Evolutionary conservation across 2,797 vertebrate genomes (phyloP).

Genomic region (Channallabes apus): DNA sequence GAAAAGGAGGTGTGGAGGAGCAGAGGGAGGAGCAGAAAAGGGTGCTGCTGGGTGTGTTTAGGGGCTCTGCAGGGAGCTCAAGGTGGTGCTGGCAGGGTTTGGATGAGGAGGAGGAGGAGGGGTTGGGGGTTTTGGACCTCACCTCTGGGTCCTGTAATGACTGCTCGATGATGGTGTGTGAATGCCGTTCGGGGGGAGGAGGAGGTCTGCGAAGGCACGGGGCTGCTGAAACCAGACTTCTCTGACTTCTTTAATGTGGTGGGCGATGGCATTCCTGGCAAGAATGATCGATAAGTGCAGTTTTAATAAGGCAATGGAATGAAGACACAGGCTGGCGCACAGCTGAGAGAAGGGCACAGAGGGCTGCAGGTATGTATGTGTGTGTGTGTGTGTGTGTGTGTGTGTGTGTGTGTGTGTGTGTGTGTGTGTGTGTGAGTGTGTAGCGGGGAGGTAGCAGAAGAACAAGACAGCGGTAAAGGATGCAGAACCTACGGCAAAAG

Average conservation of each 20-base stretch:
- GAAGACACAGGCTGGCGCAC: slow-evolving; percentile 72
- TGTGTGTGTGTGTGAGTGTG: slow-evolving; percentile 31
- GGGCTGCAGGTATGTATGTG: slow-evolving; percentile 42
- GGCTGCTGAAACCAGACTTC: slow-evolving; percentile 95
- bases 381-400: slow-evolving; percentile 40
- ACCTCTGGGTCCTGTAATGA: slow-evolving; percentile 98
- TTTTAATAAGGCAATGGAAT: slow-evolving; percentile 84
- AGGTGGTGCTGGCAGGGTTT: slow-evolving; percentile 32
- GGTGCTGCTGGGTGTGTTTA: slow-evolving; percentile 13
- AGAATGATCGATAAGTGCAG: slow-evolving; percentile 88
- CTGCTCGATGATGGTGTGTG: slow-evolving; percentile 95
- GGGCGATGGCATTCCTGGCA: slow-evolving; percentile 92
- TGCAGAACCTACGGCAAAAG: neutral
- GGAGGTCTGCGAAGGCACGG: slow-evolving; percentile 87
- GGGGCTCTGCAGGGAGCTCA: slow-evolving; percentile 30
- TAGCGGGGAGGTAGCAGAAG: neutral
- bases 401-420: slow-evolving; percentile 40
- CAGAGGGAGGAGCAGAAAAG: slow-evolving; percentile 31
- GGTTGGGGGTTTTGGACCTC: slow-evolving; percentile 70
- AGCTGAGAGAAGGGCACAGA: slow-evolving; percentile 71
- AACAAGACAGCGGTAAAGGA: neutral
- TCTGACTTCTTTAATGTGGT: slow-evolving; percentile 95
- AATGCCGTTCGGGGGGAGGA: slow-evolving; percentile 91
- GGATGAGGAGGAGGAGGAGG: slow-evolving; percentile 56
- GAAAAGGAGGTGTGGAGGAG: slow-evolving; percentile 23